Evolutionary conservation across 2,797 vertebrate genomes (phyloP).

Genomic region (Coluber constrictor): DNA sequence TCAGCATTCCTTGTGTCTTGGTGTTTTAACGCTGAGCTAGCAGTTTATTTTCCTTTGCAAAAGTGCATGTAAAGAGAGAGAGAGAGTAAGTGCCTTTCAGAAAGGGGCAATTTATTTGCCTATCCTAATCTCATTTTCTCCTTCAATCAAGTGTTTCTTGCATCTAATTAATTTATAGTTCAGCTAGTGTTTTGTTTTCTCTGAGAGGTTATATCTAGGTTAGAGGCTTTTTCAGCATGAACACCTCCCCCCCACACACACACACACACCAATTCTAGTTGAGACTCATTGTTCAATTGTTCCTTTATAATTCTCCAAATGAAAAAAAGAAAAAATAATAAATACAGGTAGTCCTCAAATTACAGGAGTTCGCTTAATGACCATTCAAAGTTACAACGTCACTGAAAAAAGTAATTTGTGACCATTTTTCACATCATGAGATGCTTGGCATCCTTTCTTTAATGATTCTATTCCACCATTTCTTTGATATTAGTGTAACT

Average conservation of each 20-base stretch:
- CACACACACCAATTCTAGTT: not conserved
- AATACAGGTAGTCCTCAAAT: not conserved
- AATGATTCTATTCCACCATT: not conserved
- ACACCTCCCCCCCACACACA: not conserved
- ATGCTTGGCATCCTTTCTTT: not conserved
- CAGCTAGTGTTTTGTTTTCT: not conserved
- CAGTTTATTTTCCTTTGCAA: not conserved
- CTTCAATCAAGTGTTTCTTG: not conserved
- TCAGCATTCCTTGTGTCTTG: not conserved
- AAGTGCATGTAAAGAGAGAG: not conserved
- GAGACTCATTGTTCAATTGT: not conserved
- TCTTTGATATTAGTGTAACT: not conserved
- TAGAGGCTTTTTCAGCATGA: not conserved
- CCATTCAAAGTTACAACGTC: not conserved
- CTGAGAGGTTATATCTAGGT: not conserved
- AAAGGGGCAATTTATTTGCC: not conserved
- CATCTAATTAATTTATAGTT: not conserved
- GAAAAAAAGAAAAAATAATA: not conserved
- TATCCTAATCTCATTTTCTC: not conserved
- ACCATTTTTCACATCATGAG: not conserved
- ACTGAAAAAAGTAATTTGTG: not conserved
- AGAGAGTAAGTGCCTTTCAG: not conserved
- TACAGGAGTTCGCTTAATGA: not conserved
- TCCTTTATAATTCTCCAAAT: not conserved
- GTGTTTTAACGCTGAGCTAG: not conserved